A percentile compares a stretch with the other conserved stretches of the same genome.
Conservation (phyloP, 2,113 vertebrate species). For the Mirounga angustirostris region DNA sequence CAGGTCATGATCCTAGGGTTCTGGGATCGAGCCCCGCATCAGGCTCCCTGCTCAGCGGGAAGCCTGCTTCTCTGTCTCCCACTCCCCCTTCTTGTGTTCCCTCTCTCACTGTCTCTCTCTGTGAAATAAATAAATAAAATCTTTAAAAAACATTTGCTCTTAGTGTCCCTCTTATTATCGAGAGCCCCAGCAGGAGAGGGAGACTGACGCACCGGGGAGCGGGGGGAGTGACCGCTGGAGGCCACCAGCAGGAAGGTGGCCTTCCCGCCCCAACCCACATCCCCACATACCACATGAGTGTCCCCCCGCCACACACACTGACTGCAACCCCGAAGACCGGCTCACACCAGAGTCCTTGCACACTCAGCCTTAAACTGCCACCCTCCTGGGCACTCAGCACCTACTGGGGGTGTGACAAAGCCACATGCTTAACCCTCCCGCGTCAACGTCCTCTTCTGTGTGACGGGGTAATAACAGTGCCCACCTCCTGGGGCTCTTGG, state of each 20-base stretch:
- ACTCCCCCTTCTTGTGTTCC: no score
- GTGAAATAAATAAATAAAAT: no score
- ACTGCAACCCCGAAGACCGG: background rate
- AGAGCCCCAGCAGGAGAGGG: background rate
- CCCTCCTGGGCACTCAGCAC: background rate
- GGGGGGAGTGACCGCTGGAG: background rate
- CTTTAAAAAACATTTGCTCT: background rate
- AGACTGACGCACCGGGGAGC: background rate
- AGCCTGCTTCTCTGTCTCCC: no score
- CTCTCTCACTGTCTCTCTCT: no score
- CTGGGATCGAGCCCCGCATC: no score
- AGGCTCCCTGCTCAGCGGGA: no score
- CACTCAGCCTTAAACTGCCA: background rate
- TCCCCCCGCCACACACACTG: background rate
- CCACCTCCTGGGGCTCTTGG: background rate
- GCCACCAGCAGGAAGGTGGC: background rate
- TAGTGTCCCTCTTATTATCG: slow-evolving; percentile 32
- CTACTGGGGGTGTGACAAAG: background rate
- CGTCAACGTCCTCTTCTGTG: background rate
- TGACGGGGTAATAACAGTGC: background rate
- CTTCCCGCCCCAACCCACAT: background rate
- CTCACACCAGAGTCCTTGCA: background rate
- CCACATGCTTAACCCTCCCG: background rate
- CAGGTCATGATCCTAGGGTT: no score
- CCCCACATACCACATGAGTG: background rate